Base-by-base conservation (phyloP, 1,140 invertebrate species). In the Saccostrea glomerata region DNA sequence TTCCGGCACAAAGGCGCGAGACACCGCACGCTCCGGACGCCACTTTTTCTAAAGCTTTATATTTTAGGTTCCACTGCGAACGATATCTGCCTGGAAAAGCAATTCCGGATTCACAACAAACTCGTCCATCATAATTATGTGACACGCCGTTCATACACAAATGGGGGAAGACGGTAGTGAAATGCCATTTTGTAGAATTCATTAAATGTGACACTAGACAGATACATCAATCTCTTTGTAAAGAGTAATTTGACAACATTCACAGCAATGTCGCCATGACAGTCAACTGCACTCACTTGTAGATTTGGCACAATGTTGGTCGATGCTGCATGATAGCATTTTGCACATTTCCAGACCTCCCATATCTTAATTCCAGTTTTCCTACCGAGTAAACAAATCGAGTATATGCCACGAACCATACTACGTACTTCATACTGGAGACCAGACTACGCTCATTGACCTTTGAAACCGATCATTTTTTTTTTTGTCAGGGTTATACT, bases 71-170 rank as follows among this genome's bases (percentile, higher is more conserved):
- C 25, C 70, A 36, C 30, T 77, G 70, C 7, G 15, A 77, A 77
- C 70, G 70, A 77, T 77, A 77, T 77, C 70, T 36, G 70, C 13
- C 70, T 77, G 70, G 23, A 77, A 73, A 77, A 77, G 70, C 70
- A 77, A 77, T 77, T 73, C 66, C 66, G 66, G 47, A 25, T 73
- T 36, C 70, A 30, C 70, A 77, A 36, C 30, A 15, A 23, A 30
- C 25, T 77, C 70, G 70, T 77, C 70, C 11, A 77, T 77, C 70
- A 77, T 77, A 77, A 77, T 77, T 77, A 77, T 40, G 70, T 77
- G 70, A 77, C 70, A 77, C 70, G 70, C 70, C 70, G 70, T 77
- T 77, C 70, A 77, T 77, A 77, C 70, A 77, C 23, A 77, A 77
- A 77, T 77, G 70, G 70, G 30, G 70, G 30, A 47, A 77, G 70